Evolutionary conservation across 2,113 vertebrate species (phyloP), one percentile per base, ranked within the genome.

Genomic region (Hucho hucho): DNA sequence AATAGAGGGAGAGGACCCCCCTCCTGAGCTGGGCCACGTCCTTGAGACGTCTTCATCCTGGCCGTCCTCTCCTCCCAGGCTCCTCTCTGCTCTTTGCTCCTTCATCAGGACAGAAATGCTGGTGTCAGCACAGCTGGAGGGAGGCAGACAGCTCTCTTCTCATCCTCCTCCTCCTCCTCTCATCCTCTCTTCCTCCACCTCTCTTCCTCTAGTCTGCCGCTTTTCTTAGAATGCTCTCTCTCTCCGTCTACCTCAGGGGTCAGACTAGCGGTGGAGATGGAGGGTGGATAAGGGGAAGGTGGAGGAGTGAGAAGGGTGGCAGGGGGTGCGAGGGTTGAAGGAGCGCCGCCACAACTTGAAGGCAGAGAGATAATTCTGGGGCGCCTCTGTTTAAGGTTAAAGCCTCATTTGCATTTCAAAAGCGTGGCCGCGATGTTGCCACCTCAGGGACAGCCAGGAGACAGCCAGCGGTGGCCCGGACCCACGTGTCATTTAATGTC

Each of bases 381-480:
- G 81, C 81, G 72, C 87, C 79, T 87, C 83, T 88, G 86, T 89
- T 93, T 94, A 94, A 94, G 87, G 90, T 93, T 92, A 93, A 91
- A 94, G 87, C 89, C 89, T 85, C 86, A 94, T 94, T 93, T 93
- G 85, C 90, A 92, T 93, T 92, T 95, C 83, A 93, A 94, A 93
- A 90, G 85, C 87, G 37, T 81, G 83, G 80, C 72, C 84, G 77
- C 24, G 25, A n/a, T 78, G 78, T 80, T 59, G n/a, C 79, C 87
- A 82, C 81, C 69, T 32, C 32, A 22, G 85, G 81, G 83, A 88
- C 77, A n/a, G 65, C 29, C 43, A 22, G 68, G 20, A 37, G 22
- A 32, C 18, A 37, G 68, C 32, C 67, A 56, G 25, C 81, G 87
- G 88, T 83, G 87, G 78, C 83, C 89, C 83, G 81, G 49, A 18